Evolutionary conservation across 2,888 invertebrate species (phyloP).

Genomic region (Thera obeliscata): DNA sequence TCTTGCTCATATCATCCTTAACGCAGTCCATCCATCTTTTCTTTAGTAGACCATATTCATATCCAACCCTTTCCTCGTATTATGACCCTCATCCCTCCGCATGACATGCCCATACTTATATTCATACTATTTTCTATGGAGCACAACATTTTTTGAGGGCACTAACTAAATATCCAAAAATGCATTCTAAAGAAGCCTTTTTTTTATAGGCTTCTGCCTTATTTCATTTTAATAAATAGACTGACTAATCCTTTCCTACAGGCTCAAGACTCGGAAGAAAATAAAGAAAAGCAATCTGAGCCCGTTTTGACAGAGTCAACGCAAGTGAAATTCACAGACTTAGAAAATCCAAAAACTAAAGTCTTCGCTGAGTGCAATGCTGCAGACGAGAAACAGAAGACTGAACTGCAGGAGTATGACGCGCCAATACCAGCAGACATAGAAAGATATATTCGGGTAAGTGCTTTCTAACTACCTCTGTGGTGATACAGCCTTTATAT

Average conservation of each 20-base stretch:
- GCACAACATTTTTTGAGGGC: too few relatives aligned
- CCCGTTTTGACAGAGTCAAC: constrained; percentile 27
- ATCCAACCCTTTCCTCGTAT: too few relatives aligned
- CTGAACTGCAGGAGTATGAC: constrained; percentile 47
- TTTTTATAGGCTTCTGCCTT: too few relatives aligned
- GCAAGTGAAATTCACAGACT: constrained; percentile 51
- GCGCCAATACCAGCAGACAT: constrained; percentile 67
- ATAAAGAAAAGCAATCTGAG: neutral
- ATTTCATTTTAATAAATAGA: neutral
- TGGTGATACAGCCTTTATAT: too few relatives aligned
- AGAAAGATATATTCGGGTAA: constrained; percentile 75
- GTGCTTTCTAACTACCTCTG: constrained; percentile 34
- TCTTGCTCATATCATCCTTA: too few relatives aligned
- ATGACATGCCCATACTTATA: too few relatives aligned
- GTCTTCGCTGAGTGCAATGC: constrained; percentile 40
- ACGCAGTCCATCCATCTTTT: too few relatives aligned
- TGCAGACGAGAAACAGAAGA: constrained; percentile 15
- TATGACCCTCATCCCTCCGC: too few relatives aligned
- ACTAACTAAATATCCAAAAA: neutral
- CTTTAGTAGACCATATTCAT: too few relatives aligned
- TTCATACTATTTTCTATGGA: too few relatives aligned
- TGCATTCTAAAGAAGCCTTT: too few relatives aligned
- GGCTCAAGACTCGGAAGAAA: neutral
- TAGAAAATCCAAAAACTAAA: neutral
- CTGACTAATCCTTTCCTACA: neutral